These are phyloP conservation scores for Oligia latruncula DNA, from an alignment of 2,888 invertebrate species.

Conservation along the genomic window DNA sequence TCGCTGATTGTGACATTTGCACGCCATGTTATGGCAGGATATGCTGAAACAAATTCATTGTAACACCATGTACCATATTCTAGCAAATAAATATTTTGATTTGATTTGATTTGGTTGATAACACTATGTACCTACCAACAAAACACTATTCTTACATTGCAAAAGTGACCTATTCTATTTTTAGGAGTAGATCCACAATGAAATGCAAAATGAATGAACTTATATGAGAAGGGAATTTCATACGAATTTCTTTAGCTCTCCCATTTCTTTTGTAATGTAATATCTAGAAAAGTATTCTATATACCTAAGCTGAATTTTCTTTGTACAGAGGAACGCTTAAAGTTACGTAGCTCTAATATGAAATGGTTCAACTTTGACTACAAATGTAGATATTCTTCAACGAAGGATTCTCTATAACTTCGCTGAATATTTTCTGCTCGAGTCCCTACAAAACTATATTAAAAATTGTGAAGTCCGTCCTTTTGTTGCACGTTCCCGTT, in stretches of 20 bases:
- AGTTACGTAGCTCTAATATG: constrained; percentile 55
- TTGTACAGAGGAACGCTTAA: constrained; percentile 30
- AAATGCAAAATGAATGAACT: constrained; percentile 26
- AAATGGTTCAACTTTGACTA: constrained; percentile 55
- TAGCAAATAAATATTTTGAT: too few species aligned
- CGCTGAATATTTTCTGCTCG: constrained; percentile 50
- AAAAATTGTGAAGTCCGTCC: constrained; percentile 55
- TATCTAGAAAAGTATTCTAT: constrained; percentile 35
- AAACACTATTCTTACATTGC: neutral
- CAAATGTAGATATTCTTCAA: constrained; percentile 57
- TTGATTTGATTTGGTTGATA: too few species aligned
- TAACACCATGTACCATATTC: too few species aligned
- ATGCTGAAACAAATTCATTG: too few species aligned
- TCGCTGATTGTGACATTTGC: too few species aligned
- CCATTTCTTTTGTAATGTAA: constrained; percentile 44
- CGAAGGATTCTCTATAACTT: constrained; percentile 53
- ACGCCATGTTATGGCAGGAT: too few species aligned
- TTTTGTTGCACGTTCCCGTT: constrained; percentile 44
- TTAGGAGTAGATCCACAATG: constrained; percentile 12
- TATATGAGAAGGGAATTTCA: constrained; percentile 10
- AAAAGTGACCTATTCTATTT: constrained; percentile 1
- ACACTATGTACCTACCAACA: too few species aligned
- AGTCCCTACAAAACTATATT: constrained; percentile 60
- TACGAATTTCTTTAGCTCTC: constrained; percentile 41
- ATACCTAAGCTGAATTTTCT: constrained; percentile 47